Evolutionary conservation across 2,113 vertebrate genomes (phyloP), one percentile per base, ranked within the genome.

Genomic region (Marmota flaviventris): DNA sequence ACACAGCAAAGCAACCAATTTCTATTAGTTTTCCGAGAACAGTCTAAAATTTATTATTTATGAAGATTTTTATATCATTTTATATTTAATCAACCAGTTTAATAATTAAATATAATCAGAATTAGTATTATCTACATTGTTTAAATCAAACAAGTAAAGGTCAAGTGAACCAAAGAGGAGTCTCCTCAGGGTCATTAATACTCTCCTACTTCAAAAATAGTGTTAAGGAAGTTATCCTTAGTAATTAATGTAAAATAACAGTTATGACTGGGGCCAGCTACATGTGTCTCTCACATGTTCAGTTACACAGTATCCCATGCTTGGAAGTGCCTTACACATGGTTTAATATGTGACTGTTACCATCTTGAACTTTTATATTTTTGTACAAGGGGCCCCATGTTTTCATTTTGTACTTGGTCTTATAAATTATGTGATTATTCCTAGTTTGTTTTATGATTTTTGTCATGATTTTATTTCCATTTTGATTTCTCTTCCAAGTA

Each of bases 1-100:
- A 58, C 45, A 84, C 11, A 27, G 29, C 2, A 6, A 93, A 84
- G 37, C 7, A 3, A 81, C 79, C 85, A 4, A 88, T 8, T 83
- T 94, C 77, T 78, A 13, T 82, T 87, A 13, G 8, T 32, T 85
- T 91, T 95, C 92, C 93, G 39, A 86, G 27, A 92, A 69, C 2
- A 11, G 24, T 90, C 18, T 58, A 90, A 72, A 61, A 34, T 29
- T 88, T 84, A 17, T 37, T 76, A 70, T 53, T 73, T 76, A 63
- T 89, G n/a, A 84, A 70, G 27, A 8, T 8, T 16, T 37, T 24
- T 73, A 39, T 45, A n/a, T 20, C 7, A 63, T 13, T 84, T 51
- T 67, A 10, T 72, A 20, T 73, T 95, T 94, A 83, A 20, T 90
- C 34, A 22, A 32, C 51, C 1, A 27, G 20, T 82, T 48, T 83